Evolutionary conservation across 2,797 vertebrate species (phyloP).

Genomic region (Alectoris magna): DNA sequence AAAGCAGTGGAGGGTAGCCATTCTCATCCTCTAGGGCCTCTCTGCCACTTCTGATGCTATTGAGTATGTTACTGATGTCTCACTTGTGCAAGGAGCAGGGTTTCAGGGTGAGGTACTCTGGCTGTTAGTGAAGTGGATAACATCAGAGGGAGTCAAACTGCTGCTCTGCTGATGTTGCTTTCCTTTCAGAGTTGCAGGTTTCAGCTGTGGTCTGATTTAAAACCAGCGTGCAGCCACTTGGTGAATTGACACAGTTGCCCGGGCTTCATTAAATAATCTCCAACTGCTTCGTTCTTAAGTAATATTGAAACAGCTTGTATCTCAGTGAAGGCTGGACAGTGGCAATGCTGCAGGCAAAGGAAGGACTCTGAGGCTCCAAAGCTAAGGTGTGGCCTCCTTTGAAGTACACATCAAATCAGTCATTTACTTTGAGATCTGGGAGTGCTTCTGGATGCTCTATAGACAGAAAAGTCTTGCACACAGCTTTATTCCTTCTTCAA

Average conservation of each 20-base stretch:
- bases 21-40: not conserved
- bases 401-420: not conserved
- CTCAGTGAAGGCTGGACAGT: not conserved
- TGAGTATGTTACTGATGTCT: not conserved
- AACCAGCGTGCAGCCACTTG: not conserved
- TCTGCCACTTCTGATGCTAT: not conserved
- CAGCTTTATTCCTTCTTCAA: not conserved
- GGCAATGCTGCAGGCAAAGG: not conserved
- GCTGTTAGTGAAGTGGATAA: not conserved
- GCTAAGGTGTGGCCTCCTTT: not conserved
- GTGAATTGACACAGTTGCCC: not conserved
- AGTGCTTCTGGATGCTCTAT: not conserved
- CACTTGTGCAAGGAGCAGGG: accelerated
- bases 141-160: not conserved
- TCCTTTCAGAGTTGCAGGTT: not conserved
- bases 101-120: not conserved
- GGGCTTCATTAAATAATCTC: not conserved
- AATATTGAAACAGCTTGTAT: not conserved
- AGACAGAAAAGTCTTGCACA: not conserved
- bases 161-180: not conserved
- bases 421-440: not conserved
- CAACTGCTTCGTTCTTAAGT: not conserved
- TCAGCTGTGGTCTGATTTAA: not conserved
- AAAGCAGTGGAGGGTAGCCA: not conserved
- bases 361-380: not conserved